A percentile compares a stretch with the other conserved stretches of the same genome.
Conservation (phyloP, 2,797 vertebrate genomes). For the Cuculus canorus region DNA sequence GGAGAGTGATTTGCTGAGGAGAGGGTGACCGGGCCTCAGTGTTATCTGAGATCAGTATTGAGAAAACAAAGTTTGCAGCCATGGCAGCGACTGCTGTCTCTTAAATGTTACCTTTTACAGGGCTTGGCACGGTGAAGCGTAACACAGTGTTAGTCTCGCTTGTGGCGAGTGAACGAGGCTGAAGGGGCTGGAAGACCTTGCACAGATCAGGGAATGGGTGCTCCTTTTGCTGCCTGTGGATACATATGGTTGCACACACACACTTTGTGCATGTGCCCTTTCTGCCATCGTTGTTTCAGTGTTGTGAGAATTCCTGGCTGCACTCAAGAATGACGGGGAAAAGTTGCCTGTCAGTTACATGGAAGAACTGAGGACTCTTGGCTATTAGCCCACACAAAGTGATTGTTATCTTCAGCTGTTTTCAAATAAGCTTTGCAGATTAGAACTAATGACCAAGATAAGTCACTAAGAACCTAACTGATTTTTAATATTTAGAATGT, state of each 20-base stretch:
- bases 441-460: neutral
- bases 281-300: neutral
- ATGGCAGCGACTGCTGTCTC: constrained; percentile 17
- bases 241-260: fast-evolving
- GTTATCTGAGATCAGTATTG: constrained; percentile 29
- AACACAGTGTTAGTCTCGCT: neutral
- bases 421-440: constrained; percentile 12
- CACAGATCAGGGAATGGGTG: neutral
- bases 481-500: neutral
- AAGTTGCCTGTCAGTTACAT: neutral
- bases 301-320: neutral
- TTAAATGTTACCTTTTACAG: constrained; percentile 2
- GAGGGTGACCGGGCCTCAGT: neutral
- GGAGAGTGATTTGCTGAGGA: neutral
- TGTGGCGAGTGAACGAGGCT: neutral
- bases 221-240: neutral
- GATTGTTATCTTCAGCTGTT: constrained; percentile 11
- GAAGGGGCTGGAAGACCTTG: neutral
- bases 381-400: neutral
- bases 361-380: neutral
- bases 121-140: neutral
- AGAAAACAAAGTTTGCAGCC: constrained; percentile 67
- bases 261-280: fast-evolving
- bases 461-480: neutral
- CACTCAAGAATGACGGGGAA: neutral